Percentiles rank a stretch among this genome's conserved stretches.
Evolutionary conservation across 2,113 vertebrate genomes (phyloP).

Genomic region (Boulengeromyrus knoepffleri): DNA sequence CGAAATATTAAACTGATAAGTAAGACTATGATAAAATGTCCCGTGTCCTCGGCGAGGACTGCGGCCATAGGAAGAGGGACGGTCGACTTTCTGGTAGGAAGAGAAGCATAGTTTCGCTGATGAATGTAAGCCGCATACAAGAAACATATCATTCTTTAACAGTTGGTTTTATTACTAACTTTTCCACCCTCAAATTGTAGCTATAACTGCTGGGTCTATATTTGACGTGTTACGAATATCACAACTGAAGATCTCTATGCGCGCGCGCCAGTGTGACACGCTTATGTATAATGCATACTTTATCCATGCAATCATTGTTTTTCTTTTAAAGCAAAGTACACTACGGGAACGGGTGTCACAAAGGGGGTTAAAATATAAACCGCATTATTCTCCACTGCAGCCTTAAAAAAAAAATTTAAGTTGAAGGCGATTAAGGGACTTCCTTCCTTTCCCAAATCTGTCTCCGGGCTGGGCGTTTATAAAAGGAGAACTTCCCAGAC

Average conservation of each 20-base stretch:
- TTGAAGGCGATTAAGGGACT: constrained; percentile 21
- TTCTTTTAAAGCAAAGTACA: background rate
- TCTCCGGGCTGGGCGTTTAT: constrained; percentile 43
- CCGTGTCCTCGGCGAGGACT: background rate
- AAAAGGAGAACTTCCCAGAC: constrained; percentile 27
- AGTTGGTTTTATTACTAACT: background rate
- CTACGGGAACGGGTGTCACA: background rate
- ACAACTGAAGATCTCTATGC: background rate
- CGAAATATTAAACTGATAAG: background rate
- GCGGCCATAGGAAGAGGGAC: background rate
- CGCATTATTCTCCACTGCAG: background rate
- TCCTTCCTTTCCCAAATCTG: constrained; percentile 41
- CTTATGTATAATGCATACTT: background rate
- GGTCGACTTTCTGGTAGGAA: background rate
- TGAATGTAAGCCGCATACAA: background rate
- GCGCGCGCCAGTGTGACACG: background rate
- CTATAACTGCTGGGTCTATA: background rate
- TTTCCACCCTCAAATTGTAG: background rate
- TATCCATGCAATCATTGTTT: background rate
- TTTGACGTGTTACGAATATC: background rate
- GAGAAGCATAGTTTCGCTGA: background rate
- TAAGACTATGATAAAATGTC: background rate
- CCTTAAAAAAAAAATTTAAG: background rate
- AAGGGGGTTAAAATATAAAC: background rate
- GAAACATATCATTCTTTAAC: background rate